A percentile compares a stretch with the other conserved stretches of the same genome.
phyloP scores from a whole-genome alignment of 2,888 invertebrate genomes.

The Junonia oenone region DNA sequence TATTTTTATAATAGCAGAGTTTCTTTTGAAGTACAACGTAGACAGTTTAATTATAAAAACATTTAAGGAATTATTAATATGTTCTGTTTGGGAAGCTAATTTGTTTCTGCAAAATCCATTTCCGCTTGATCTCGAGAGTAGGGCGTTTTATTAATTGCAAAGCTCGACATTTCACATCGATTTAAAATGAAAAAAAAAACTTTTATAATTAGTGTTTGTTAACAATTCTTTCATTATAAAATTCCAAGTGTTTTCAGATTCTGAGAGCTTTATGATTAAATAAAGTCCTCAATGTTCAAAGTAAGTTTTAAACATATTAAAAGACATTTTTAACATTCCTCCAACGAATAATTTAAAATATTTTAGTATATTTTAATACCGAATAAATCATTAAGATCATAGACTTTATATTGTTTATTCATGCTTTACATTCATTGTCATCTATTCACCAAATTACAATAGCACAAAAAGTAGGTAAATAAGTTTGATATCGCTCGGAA shows the following conservation, averaged over 20 bases:
- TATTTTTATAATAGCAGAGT: constrained; percentile 35
- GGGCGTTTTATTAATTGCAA: not conserved
- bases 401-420: not conserved
- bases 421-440: not conserved
- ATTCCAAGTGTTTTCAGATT: too few species aligned
- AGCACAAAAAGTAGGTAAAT: constrained; percentile 1
- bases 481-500: not conserved
- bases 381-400: not conserved
- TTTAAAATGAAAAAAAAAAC: too few species aligned
- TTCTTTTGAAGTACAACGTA: not conserved
- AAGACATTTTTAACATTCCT: too few species aligned
- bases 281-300: too few species aligned
- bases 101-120: not conserved
- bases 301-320: too few species aligned
- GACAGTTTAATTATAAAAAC: not conserved
- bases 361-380: too few species aligned
- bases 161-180: too few species aligned
- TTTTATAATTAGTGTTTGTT: too few species aligned
- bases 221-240: too few species aligned
- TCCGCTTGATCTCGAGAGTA: not conserved
- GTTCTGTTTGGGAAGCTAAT: not conserved
- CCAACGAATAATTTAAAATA: too few species aligned
- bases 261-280: too few species aligned
- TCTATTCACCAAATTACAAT: constrained; percentile 1
- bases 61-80: not conserved